These are phyloP conservation scores for Nomada fucata DNA, from an alignment of 2,888 invertebrate species.

Conservation along the genomic window DNA sequence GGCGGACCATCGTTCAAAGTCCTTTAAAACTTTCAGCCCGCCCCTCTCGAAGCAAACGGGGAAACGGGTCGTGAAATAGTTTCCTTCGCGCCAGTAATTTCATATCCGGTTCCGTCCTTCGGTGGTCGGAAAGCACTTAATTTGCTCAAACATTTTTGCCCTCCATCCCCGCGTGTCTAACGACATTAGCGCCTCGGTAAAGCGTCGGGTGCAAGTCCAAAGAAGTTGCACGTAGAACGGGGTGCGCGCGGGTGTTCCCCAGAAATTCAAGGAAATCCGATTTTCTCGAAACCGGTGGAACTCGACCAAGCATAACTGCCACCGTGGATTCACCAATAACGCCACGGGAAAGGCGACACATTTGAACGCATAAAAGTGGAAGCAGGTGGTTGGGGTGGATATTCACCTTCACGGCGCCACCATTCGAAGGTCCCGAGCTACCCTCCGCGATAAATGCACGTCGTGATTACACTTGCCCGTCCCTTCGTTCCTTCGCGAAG, in stretches of 20 bases:
- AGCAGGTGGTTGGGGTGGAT: slow-evolving; percentile 6
- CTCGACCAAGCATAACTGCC: slow-evolving; percentile 35
- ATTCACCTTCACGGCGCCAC: slow-evolving; percentile 22
- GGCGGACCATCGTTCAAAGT: slow-evolving; percentile 6
- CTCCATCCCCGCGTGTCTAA: slow-evolving; percentile 11
- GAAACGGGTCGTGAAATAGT: slow-evolving; percentile 26
- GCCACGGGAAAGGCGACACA: slow-evolving; percentile 12
- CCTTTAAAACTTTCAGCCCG: not conserved
- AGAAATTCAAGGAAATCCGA: slow-evolving; percentile 45
- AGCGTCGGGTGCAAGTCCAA: slow-evolving; percentile 16
- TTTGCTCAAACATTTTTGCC: slow-evolving; percentile 53
- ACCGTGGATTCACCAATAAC: slow-evolving; percentile 15
- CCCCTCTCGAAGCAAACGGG: not conserved
- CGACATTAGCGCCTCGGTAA: slow-evolving; percentile 29
- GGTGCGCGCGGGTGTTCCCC: not conserved
- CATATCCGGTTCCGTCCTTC: slow-evolving; percentile 16
- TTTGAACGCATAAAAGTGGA: slow-evolving; percentile 23
- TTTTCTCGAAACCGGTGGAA: slow-evolving; percentile 36
- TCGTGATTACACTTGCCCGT: slow-evolving; percentile 21
- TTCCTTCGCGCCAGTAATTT: slow-evolving; percentile 22
- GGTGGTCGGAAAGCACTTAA: slow-evolving; percentile 38
- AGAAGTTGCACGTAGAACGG: not conserved
- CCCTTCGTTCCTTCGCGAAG: not conserved
- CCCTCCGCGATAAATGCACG: slow-evolving; percentile 26
- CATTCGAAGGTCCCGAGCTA: slow-evolving; percentile 21